Evolutionary conservation across 2,113 vertebrate species (phyloP), one percentile per base, ranked within the genome.

Genomic region (Tachuris rubrigastra): DNA sequence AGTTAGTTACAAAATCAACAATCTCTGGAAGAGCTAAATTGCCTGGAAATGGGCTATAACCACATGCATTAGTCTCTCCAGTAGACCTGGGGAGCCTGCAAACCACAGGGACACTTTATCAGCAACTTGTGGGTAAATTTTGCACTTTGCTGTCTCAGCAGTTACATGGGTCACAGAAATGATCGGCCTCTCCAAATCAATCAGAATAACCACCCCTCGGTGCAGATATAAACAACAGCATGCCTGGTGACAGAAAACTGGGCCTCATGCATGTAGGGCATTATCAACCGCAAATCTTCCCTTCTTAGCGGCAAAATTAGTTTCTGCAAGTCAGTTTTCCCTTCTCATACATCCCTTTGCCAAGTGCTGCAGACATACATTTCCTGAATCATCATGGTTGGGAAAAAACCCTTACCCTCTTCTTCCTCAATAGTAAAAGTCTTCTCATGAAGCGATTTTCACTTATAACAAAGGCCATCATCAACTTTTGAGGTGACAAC

Each of bases 1-100:
- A 90, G 37, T 47, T 65, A 33, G 46, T 79, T 53, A 67, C 23
- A 87, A 92, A 96, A 95, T 11, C 39, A 65, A 91, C 84, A 10
- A 89, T 30, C 11, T 31, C 42, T 56, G 15, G 28, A 37, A 77
- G 67, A 62, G 85, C 52, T 20, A 75, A 72, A 47, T 49, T 69
- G 47, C 49, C 37, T 17, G 4, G 73, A 94, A 83, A 12, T 30
- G 52, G 79, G 73, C 53, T 74, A 12, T 56, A 49, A n/a, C 42
- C 62, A 8, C 62, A 74, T 31, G 13, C 24, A 35, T 80, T 28
- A 56, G 6, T 41, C 82, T 93, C 62, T 46, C 56, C 80, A 78
- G 68, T 17, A 55, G 63, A 58, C 35, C 9, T 59, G 31, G 22
- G 84, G 37, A 74, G 22, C 27, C 55, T 72, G 63, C 69, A 77